Evolutionary conservation across 2,888 invertebrate genomes (phyloP).

Genomic region (Monopis laevigella): DNA sequence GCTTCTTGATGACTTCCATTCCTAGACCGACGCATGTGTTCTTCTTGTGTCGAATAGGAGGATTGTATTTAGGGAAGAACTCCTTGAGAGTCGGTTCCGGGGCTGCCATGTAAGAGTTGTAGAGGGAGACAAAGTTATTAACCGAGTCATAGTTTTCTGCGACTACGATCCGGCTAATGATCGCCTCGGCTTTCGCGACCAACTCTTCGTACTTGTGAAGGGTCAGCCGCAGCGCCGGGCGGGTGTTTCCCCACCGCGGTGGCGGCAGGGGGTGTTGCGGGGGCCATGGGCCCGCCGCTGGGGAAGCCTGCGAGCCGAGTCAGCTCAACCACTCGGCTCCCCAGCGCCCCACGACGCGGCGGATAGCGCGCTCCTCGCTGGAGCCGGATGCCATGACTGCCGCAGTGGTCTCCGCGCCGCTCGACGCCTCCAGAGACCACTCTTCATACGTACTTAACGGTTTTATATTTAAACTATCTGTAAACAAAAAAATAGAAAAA

Average conservation of each 20-base stretch:
- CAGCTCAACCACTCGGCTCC: constrained; percentile 97
- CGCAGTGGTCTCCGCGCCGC: constrained; percentile 52
- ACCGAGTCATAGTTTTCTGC: constrained; percentile 91
- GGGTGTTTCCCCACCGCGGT: constrained; percentile 55
- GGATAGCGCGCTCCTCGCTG: constrained; percentile 54
- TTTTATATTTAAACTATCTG: constrained; percentile 66
- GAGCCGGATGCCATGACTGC: constrained; percentile 40
- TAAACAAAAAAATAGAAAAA: constrained; percentile 21
- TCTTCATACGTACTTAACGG: constrained; percentile 59
- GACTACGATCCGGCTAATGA: constrained; percentile 84
- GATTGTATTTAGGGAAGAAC: constrained; percentile 84
- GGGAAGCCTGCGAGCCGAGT: constrained; percentile 74
- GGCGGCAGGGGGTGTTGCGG: constrained; percentile 56
- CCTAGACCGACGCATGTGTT: constrained; percentile 92
- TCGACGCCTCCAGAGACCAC: constrained; percentile 56
- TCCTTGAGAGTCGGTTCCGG: constrained; percentile 73
- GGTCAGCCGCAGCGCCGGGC: constrained; percentile 75
- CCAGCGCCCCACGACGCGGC: constrained; percentile 82
- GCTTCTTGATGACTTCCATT: constrained; percentile 80
- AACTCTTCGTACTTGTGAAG: constrained; percentile 83
- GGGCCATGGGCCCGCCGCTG: constrained; percentile 42
- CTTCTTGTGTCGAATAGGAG: constrained; percentile 83
- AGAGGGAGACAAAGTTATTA: constrained; percentile 81
- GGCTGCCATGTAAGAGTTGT: constrained; percentile 74
- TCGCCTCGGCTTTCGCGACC: constrained; percentile 83